Conservation (phyloP, 2,113 vertebrate genomes). For the Megaceryle maxima region DNA sequence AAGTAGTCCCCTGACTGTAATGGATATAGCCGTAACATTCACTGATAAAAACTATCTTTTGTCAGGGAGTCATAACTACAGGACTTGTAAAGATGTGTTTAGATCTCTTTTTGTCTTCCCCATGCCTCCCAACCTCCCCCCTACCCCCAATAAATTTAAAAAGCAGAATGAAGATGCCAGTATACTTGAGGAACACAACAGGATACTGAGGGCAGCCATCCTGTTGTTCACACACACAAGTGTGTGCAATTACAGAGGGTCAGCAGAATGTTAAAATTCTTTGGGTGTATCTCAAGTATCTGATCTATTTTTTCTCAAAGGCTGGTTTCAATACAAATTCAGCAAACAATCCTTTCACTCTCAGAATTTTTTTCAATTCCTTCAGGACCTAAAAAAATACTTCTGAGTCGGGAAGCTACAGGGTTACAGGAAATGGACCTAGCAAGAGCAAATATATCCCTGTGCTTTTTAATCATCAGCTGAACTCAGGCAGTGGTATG, state of each 20-base stretch:
- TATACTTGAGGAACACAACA: fast-evolving
- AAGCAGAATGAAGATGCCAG: background rate
- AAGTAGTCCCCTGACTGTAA: background rate
- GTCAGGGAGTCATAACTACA: background rate
- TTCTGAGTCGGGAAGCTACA: background rate
- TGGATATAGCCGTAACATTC: background rate
- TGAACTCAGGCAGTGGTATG: background rate
- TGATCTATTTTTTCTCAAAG: background rate
- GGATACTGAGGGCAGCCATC: background rate
- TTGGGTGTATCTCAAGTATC: background rate
- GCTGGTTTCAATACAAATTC: background rate
- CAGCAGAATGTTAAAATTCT: background rate
- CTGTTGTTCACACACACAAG: background rate
- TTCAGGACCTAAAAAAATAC: background rate
- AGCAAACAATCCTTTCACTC: background rate
- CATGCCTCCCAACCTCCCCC: fast-evolving
- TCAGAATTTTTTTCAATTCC: background rate
- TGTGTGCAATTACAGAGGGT: background rate
- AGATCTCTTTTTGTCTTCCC: background rate
- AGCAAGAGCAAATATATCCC: background rate
- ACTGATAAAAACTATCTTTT: background rate
- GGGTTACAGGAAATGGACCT: background rate
- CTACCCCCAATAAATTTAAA: background rate
- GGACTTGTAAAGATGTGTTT: background rate
- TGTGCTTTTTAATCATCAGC: background rate